phyloP scores from a whole-genome alignment of 2,888 invertebrate species.

The Stenodera caucasica region DNA sequence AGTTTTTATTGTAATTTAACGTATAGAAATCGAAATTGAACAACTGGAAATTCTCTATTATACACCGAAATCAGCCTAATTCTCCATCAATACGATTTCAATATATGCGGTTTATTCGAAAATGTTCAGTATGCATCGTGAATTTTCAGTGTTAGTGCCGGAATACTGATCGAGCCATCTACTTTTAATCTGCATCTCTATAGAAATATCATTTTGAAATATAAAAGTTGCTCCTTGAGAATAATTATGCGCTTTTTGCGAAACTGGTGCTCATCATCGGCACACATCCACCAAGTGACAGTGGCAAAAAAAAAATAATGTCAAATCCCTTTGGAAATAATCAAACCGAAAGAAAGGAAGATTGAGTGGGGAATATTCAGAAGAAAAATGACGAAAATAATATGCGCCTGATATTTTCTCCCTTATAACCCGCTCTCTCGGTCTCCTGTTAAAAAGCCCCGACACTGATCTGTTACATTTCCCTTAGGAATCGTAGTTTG shows the following conservation, averaged over 20 bases:
- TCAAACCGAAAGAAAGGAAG: slow-evolving; percentile 31
- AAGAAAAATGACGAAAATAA: slow-evolving; percentile 41
- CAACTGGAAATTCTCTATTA: neutral
- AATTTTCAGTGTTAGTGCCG: slow-evolving; percentile 30
- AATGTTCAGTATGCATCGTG: slow-evolving; percentile 35
- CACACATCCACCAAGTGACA: slow-evolving; percentile 17
- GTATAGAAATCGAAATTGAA: slow-evolving; percentile 2
- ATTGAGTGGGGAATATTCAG: slow-evolving; percentile 37
- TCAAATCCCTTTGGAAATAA: slow-evolving; percentile 33
- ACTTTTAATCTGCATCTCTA: slow-evolving; percentile 34
- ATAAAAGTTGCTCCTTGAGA: slow-evolving; percentile 7
- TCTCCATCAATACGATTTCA: neutral
- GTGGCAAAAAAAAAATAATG: slow-evolving; percentile 16
- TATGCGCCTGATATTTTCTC: slow-evolving; percentile 7
- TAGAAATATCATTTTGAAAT: slow-evolving; percentile 31
- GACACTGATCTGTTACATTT: slow-evolving; percentile 52
- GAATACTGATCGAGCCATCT: slow-evolving; percentile 38
- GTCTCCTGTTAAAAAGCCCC: slow-evolving; percentile 28
- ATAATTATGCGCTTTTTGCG: slow-evolving; percentile 11
- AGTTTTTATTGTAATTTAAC: too few relatives aligned
- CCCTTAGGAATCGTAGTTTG: slow-evolving; percentile 49
- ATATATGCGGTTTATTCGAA: slow-evolving; percentile 2
- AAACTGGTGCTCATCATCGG: neutral
- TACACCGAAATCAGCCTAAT: neutral
- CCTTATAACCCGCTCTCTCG: neutral